Evolutionary conservation across 2,797 vertebrate genomes (phyloP), one percentile per base, ranked within the genome.

Genomic region (Tapera naevia): DNA sequence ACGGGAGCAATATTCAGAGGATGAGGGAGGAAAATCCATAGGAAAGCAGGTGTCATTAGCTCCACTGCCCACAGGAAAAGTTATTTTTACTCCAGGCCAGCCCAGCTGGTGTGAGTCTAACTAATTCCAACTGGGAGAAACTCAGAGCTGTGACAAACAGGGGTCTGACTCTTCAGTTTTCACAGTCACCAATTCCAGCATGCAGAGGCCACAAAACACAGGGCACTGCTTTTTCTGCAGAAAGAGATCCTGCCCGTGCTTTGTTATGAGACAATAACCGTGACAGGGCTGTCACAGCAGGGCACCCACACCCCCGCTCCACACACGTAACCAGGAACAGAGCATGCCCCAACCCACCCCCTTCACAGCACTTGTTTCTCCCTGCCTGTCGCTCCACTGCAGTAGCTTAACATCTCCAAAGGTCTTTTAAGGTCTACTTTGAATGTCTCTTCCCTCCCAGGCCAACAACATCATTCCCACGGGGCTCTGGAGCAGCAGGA

Each of bases 11-110:
- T 43, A 88, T 25, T 41, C 16, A 79, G 41, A 78, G 37, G 46
- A 46, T 18, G 43, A 75, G 89, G 46, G 43, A 93, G n/a, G 75
- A 90, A 88, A 88, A 74, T 58, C 65, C 72, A 50, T 11, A 71
- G 82, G 85, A 78, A 88, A 92, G 79, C 79, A 94, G 80, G 70
- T 95, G 88, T 84, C 85, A 95, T 69, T 61, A 89, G 50, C 82
- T 88, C 46, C 46, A 14, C 72, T 83, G 72, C 37, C 82, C 89
- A 91, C 56, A 85, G 48, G 22, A 94, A 15, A 73, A 45, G 71
- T 64, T 84, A 88, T 80, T 96, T 91, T 84, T 87, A 57, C 41
- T 70, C 88, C 62, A 33, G 80, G 56, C 35, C 53, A 84, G 65
- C 65, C 32, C 62, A 67, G 35, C 0, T 93, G 83, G 46, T 0